Evolutionary conservation across 2,113 vertebrate genomes (phyloP).

Genomic region (Salvelinus alpinus): DNA sequence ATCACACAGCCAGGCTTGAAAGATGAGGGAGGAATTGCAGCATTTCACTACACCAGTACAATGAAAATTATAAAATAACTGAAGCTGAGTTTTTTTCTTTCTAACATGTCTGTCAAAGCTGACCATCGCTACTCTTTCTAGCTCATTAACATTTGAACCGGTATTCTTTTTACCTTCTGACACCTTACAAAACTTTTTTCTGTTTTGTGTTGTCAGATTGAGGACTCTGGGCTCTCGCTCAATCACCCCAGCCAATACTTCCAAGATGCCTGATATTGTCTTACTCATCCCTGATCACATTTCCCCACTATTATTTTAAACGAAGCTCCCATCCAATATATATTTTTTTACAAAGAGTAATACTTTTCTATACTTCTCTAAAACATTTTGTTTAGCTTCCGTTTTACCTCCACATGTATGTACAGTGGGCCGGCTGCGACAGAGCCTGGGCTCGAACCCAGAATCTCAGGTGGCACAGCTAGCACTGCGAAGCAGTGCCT

Average conservation of each 20-base stretch:
- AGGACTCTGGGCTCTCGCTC: constrained; percentile 88
- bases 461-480: no score
- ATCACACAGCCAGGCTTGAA: no score
- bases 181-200: constrained; percentile 13
- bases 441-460: no score
- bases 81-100: not conserved
- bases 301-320: not conserved
- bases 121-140: no score
- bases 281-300: no score
- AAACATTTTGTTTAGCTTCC: not conserved
- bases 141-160: no score
- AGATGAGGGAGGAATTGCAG: no score
- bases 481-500: no score
- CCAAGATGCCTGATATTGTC: constrained; percentile 60
- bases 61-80: not conserved
- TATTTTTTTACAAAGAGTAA: no score
- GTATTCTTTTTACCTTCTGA: not conserved
- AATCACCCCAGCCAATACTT: constrained; percentile 97
- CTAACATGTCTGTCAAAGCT: not conserved
- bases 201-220: constrained; percentile 72
- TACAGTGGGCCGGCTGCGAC: no score
- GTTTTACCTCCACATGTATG: not conserved
- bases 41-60: no score
- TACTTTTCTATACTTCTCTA: not conserved
- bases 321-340: not conserved